Evolutionary conservation across 2,888 invertebrate genomes (phyloP), one percentile per base, ranked within the genome.

Genomic region (Cantharis flavilabris): DNA sequence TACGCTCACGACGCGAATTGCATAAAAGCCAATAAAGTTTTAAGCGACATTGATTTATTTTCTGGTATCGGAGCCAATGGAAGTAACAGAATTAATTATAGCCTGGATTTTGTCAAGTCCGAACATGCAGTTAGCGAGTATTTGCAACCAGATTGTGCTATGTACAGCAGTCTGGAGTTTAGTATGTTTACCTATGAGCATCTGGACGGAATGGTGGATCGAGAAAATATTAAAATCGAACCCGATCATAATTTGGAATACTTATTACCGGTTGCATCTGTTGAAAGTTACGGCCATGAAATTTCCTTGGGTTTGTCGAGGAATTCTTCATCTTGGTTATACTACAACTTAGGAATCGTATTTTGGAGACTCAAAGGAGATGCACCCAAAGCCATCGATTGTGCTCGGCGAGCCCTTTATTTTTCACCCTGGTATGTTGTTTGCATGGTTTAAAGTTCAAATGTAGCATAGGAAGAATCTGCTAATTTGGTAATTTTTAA

Each of bases 281-380:
- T 90, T 18, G 84, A 87, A 71, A 85, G 87, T 76, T 91, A 92
- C 85, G 94, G 94, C 0, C 91, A 93, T 84, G 92, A 92, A 87
- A 88, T 95, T 70, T 90, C 92, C 14, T 88, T 90, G 76, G 91
- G 91, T 9, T 88, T 96, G 9, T 88, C 89, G 80, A 90, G 91
- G 85, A 95, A 95, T 86, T 90, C 89, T 73, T 92, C 94, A 0
- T 95, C 94, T 0, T 96, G 96, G 96, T 87, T 95, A 33, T 92
- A 95, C 85, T 93, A 95, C 84, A 95, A 95, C 86, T 90, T 95
- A 88, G 96, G 94, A 33, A 92, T 95, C 1, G 90, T 95, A 81
- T 96, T 93, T 88, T 96, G 96, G 96, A 89, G 95, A 80, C 91
- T 93, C 0, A 91, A 91, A 84, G 96, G 95, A 13, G 91, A 94